These are phyloP conservation scores for Plecturocebus donacophilus DNA, from an alignment of 2,113 vertebrate genomes.

Conservation along the genomic window DNA sequence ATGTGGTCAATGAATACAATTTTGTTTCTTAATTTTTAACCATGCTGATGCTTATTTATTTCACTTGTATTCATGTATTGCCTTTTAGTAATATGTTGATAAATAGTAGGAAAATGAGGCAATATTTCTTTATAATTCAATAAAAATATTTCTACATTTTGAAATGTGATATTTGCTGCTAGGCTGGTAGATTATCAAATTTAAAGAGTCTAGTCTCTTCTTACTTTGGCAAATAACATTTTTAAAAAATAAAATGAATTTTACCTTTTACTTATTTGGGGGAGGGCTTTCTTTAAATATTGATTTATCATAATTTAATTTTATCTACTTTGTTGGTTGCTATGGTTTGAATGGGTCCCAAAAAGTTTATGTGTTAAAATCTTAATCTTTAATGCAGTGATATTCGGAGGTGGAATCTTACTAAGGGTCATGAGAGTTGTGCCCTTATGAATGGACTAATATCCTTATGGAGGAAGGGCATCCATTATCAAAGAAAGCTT, in stretches of 20 bases:
- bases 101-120: too few relatives aligned
- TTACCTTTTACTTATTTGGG: neutral
- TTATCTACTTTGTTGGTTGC: neutral
- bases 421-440: neutral
- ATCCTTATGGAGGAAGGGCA: neutral
- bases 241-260: neutral
- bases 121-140: neutral
- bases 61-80: neutral
- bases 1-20: neutral
- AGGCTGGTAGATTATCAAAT: neutral
- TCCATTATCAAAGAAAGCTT: neutral
- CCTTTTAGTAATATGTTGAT: neutral
- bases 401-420: neutral
- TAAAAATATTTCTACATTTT: neutral
- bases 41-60: neutral
- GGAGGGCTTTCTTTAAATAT: neutral
- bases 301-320: neutral
- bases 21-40: neutral
- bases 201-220: neutral
- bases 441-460: neutral
- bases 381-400: neutral
- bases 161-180: neutral
- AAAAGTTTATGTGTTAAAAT: neutral
- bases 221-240: neutral
- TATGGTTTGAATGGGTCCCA: neutral